Conservation (phyloP, 2,888 invertebrate species). For the Capitulum mitella region DNA sequence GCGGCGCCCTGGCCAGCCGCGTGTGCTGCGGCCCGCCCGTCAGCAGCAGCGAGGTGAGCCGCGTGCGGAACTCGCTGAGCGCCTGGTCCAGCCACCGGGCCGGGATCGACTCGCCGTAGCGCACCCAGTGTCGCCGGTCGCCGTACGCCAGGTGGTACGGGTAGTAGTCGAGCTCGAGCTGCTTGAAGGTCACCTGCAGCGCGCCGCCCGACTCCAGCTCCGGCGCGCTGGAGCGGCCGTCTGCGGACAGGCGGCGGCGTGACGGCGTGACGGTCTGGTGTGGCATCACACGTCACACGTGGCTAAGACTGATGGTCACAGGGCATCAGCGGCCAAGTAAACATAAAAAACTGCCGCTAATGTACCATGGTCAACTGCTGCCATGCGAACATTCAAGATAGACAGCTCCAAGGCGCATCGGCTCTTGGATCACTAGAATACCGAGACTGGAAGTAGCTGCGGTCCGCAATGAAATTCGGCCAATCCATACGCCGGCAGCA, state of each 20-base stretch:
- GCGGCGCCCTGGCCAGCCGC: constrained; percentile 5
- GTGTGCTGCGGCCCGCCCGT: constrained; percentile 34
- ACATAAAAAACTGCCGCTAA: too few species aligned
- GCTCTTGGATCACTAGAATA: too few species aligned
- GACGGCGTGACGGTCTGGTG: too few species aligned
- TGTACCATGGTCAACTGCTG: too few species aligned
- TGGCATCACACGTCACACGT: too few species aligned
- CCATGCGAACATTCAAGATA: too few species aligned
- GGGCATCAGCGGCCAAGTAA: too few species aligned
- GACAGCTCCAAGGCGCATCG: too few species aligned
- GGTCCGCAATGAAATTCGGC: too few species aligned
- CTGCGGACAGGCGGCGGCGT: constrained; percentile 46
- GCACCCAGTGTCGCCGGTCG: constrained; percentile 79
- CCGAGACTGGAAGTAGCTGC: too few species aligned
- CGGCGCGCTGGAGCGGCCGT: constrained; percentile 75
- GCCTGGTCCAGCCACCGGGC: constrained; percentile 34
- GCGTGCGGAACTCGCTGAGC: constrained; percentile 33
- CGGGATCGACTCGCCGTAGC: constrained; percentile 33
- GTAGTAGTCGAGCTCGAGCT: constrained; percentile 77
- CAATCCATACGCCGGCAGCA: too few species aligned
- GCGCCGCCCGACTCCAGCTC: constrained; percentile 83
- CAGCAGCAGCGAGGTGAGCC: constrained; percentile 33
- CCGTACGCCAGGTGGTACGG: constrained; percentile 90
- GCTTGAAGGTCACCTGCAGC: constrained; percentile 60
- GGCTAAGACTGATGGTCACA: too few species aligned